Evolutionary conservation across 2,888 invertebrate species (phyloP), one percentile per base, ranked within the genome.

Genomic region (Tryphoninae sp.): DNA sequence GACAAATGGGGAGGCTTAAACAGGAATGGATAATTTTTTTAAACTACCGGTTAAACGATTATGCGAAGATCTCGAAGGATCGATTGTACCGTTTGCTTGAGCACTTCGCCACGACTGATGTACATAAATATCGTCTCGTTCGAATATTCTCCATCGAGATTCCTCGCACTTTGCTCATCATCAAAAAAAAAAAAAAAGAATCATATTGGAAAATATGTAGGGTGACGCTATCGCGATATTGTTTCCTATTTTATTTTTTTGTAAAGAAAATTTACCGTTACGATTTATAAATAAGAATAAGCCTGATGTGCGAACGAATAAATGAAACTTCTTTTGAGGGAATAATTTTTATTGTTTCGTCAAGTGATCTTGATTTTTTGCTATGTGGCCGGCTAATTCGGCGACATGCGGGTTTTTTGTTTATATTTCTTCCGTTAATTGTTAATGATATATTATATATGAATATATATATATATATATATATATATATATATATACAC

Each of bases 61-160:
- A 59, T 53, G 40, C 49, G 26, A 64, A 51, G 64, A 67, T 51
- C 64, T 72, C 55, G 59, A 53, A 61, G 49, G 42, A 55, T 53
- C 62, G 58, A 61, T 78, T 45, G 23, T 53, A 69, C 68, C 22
- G 68, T 53, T 74, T 71, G 51, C 72, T 71, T 67, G 73, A 74
- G 67, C 77, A 40, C 13, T 81, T 77, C 67, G 67, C 59, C 73
- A 78, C 78, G 76, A 74, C 71, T 83, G 33, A 33, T 33, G 82
- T 84, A 82, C 40, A 83, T 79, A 81, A 65, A 78, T 67, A 80
- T 59, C 68, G 78, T 67, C 59, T 75, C 72, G 69, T 69, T 77
- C 33, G 69, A 53, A 65, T 55, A 69, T 62, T 33, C 51, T 26
- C 53, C 62, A 62, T 22, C 23, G 33, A 72, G 61, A 61, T 58